Conservation (phyloP, 2,797 vertebrate genomes). For the Prunella strophiata region DNA sequence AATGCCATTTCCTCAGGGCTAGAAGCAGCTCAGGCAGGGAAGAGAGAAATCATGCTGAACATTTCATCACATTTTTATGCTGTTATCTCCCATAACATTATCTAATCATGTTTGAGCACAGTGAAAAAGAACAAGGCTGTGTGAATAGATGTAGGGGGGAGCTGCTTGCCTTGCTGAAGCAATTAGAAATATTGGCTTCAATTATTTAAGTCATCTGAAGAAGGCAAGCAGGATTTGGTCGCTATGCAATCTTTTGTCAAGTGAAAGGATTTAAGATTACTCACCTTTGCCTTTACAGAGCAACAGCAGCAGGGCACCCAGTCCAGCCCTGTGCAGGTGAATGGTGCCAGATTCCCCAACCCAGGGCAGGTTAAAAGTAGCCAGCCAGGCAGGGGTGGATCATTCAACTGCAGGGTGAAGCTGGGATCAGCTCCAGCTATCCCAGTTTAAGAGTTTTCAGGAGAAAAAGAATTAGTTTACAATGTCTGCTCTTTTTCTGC, state of each 20-base stretch:
- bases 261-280: neutral
- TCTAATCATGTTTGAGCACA: slow-evolving; percentile 5
- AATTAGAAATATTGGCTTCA: slow-evolving; percentile 7
- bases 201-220: neutral
- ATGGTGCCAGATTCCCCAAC: neutral
- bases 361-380: neutral
- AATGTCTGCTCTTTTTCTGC: neutral
- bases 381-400: neutral
- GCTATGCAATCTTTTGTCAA: neutral
- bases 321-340: neutral
- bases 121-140: neutral
- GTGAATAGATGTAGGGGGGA: neutral
- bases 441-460: neutral
- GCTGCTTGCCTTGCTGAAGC: slow-evolving; percentile 3
- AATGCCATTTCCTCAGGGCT: neutral
- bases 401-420: neutral
- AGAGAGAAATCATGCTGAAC: slow-evolving; percentile 43
- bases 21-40: neutral
- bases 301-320: neutral
- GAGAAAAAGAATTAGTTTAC: neutral
- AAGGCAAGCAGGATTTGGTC: neutral
- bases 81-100: slow-evolving; percentile 23
- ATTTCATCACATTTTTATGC: slow-evolving; percentile 17
- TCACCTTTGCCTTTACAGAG: neutral
- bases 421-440: neutral